Base-by-base conservation (phyloP, 2,113 vertebrate genomes). In the Engystomops pustulosus region DNA sequence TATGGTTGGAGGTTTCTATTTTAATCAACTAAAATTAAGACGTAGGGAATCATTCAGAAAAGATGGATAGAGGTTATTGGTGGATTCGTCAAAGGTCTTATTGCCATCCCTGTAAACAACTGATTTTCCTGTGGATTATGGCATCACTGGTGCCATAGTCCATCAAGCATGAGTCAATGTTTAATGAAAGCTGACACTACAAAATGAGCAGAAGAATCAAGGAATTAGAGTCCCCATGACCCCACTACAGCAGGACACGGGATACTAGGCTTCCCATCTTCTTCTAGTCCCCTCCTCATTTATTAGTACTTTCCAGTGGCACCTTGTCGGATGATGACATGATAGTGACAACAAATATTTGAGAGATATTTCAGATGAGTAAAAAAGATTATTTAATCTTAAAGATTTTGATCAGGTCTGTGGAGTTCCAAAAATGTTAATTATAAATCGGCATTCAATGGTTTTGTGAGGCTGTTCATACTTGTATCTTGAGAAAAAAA, bases 401-500 rank as follows among this genome's bases (percentile, higher is more conserved):
- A n/a, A 58, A 47, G 69, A 77, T 75, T 68, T 67, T 84, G 62
- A 78, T 84, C 18, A 32, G 58, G 47, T 51, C 49, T 69, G 58
- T 38, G 36, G 32, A 75, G 69, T 45, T 41, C 38, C 38, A 74
- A 41, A 78, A 74, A 84, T 68, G 72, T 27, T 82, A 82, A 78
- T 84, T 77, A 77, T 69, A 23, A 27, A 34, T 65, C 74, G 55
- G 55, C 38, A 60, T 69, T 78, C 53, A 36, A 71, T 55, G 15
- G 68, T 78, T 84, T 84, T 65, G 77, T 79, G 77, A 79, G 74
- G 62, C 58, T 79, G 45, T 77, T 79, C 74, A 79, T 79, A 70
- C 75, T 79, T 70, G 47, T 45, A 70, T 27, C 12, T 32, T 30
- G 69, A 53, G 36, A 79, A 47, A 68, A n/a, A 85, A 85, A 53